A percentile compares a stretch with the other conserved stretches of the same genome.
phyloP scores from a whole-genome alignment of 2,113 vertebrate genomes.

The Megaptera novaeangliae region DNA sequence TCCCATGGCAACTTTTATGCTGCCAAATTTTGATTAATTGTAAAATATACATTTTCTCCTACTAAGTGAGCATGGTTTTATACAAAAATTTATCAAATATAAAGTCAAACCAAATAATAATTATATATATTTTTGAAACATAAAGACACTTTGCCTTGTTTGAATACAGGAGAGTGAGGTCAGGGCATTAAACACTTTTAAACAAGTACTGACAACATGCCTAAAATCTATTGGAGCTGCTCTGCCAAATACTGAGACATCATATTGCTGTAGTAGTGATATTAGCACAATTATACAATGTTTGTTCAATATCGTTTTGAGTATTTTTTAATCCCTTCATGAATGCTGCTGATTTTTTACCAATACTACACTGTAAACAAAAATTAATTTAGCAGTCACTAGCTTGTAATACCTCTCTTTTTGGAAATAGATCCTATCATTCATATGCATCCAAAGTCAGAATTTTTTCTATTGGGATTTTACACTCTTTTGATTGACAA shows the following conservation, averaged over 20 bases:
- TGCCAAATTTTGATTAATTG: not conserved
- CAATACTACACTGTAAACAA: not conserved
- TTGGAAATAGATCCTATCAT: not conserved
- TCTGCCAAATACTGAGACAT: not conserved
- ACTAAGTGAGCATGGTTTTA: not conserved
- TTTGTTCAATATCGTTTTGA: not conserved
- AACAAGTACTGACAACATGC: not conserved
- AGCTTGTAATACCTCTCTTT: not conserved
- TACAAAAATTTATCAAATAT: not conserved
- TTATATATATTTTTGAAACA: not conserved
- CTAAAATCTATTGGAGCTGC: not conserved
- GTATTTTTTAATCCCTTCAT: not conserved
- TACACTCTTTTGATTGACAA: not conserved
- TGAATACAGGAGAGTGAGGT: not conserved
- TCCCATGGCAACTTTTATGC: not conserved
- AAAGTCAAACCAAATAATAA: not conserved
- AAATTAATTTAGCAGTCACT: not conserved
- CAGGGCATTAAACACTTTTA: not conserved
- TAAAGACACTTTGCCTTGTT: not conserved
- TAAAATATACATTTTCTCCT: not conserved
- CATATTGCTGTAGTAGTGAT: not conserved
- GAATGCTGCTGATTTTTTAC: not conserved
- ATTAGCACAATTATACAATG: not conserved
- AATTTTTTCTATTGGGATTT: not conserved
- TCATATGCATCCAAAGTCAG: not conserved